phyloP scores from a whole-genome alignment of 2,888 invertebrate genomes.

The Hecatera dysodea region DNA sequence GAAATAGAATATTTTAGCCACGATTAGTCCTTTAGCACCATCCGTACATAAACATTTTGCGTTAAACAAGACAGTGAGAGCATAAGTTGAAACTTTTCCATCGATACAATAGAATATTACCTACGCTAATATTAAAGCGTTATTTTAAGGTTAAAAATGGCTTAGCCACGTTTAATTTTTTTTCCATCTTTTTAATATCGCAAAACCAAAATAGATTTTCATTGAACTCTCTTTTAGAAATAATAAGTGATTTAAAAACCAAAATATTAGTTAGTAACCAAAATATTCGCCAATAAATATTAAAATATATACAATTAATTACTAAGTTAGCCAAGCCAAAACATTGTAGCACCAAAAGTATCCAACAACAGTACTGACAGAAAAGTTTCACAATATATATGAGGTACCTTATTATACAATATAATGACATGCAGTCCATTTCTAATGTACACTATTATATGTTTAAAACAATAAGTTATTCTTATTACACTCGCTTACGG shows the following conservation, averaged over 20 bases:
- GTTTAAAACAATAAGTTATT: constrained; percentile 86
- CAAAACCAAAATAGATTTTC: constrained; percentile 65
- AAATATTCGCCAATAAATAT: constrained; percentile 87
- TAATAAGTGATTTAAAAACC: constrained; percentile 67
- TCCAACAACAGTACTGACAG: constrained; percentile 84
- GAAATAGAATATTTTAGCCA: constrained; percentile 56
- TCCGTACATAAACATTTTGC: constrained; percentile 67
- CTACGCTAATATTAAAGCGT: constrained; percentile 86
- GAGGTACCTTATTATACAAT: constrained; percentile 70
- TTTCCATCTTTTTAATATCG: constrained; percentile 60
- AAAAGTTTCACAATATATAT: constrained; percentile 84
- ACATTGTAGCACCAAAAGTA: constrained; percentile 89
- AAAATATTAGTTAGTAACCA: constrained; percentile 76
- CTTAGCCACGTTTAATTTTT: constrained; percentile 77
- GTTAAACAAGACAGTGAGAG: constrained; percentile 83
- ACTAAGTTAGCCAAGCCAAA: constrained; percentile 90
- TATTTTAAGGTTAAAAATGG: constrained; percentile 81
- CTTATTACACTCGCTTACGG: constrained; percentile 84
- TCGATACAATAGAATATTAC: constrained; percentile 82
- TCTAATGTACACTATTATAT: constrained; percentile 79
- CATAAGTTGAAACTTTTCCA: constrained; percentile 86
- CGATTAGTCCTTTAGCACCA: constrained; percentile 80
- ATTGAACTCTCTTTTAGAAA: constrained; percentile 58
- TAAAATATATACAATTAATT: constrained; percentile 85
- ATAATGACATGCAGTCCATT: constrained; percentile 81